phyloP scores from a whole-genome alignment of 2,888 invertebrate genomes.

The Crocallis elinguaria region DNA sequence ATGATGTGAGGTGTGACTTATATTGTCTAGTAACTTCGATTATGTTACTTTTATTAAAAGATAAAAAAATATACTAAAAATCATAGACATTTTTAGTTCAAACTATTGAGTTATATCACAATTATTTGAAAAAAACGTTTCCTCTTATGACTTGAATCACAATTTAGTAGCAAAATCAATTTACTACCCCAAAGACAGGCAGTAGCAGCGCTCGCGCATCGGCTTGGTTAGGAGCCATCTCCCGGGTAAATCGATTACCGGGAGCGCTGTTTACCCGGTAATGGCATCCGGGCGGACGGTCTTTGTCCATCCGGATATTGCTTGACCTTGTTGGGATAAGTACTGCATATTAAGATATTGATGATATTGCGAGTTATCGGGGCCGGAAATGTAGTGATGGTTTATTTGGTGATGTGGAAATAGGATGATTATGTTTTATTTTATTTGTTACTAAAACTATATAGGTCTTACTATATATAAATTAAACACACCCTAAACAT shows the following conservation, averaged over 20 bases:
- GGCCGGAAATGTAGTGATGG: conserved; percentile 9
- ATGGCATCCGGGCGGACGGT: conserved; percentile 11
- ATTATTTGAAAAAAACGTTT: not conserved
- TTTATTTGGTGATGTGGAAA: conserved; percentile 13
- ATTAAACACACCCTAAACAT: no score
- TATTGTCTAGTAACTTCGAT: no score
- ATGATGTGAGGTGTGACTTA: no score
- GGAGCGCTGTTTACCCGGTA: conserved; percentile 18
- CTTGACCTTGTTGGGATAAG: conserved; percentile 5
- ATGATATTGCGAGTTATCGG: not conserved
- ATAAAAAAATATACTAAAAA: no score
- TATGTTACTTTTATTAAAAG: no score
- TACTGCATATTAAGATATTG: conserved; percentile 12
- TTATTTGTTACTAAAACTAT: not conserved
- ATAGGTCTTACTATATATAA: no score
- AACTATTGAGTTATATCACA: no score
- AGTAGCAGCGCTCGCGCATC: conserved; percentile 12
- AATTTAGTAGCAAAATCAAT: conserved; percentile 13
- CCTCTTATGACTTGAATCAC: conserved; percentile 4
- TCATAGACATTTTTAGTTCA: no score
- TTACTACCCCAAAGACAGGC: not conserved
- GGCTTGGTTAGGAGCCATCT: not conserved
- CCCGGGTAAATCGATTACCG: conserved; percentile 21
- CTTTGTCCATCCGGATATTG: conserved; percentile 24
- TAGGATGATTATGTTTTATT: conserved; percentile 3